Conservation (phyloP, 2,113 vertebrate genomes). For the Melanotaenia duboulayi region DNA sequence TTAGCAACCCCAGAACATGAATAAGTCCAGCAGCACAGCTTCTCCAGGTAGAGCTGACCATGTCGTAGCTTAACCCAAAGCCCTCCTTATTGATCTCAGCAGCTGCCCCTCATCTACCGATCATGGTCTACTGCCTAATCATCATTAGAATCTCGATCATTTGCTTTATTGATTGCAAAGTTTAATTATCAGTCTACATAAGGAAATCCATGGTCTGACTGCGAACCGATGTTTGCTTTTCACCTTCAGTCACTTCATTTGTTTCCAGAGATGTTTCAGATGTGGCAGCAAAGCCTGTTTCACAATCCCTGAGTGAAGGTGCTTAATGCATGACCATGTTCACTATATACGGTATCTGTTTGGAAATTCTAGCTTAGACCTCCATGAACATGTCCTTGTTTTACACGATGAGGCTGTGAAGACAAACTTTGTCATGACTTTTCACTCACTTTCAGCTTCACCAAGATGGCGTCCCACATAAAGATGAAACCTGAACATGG, state of each 20-base stretch:
- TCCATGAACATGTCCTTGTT: too few relatives aligned
- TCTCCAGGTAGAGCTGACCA: background rate
- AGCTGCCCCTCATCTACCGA: constrained; percentile 50
- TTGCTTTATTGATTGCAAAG: constrained; percentile 54
- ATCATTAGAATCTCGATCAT: constrained; percentile 20
- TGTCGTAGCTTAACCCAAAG: constrained; percentile 7
- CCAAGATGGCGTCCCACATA: too few relatives aligned
- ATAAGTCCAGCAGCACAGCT: too few relatives aligned
- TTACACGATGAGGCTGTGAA: too few relatives aligned
- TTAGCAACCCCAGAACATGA: too few relatives aligned
- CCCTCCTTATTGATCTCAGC: constrained; percentile 49
- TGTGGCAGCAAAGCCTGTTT: background rate
- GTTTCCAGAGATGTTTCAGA: background rate
- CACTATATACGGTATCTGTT: too few relatives aligned
- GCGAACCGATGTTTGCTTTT: constrained; percentile 33
- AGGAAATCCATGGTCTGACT: constrained; percentile 17
- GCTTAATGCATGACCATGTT: background rate
- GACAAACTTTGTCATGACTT: too few relatives aligned
- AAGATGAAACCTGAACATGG: too few relatives aligned
- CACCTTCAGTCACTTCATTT: background rate
- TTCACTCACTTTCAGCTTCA: too few relatives aligned
- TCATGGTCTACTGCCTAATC: constrained; percentile 41
- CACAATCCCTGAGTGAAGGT: background rate
- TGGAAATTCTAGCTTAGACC: too few relatives aligned
- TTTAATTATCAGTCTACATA: constrained; percentile 22